Percentiles rank a stretch among this genome's conserved stretches.
phyloP scores from a whole-genome alignment of 1,140 invertebrate genomes.

The Micrasema longulum region DNA sequence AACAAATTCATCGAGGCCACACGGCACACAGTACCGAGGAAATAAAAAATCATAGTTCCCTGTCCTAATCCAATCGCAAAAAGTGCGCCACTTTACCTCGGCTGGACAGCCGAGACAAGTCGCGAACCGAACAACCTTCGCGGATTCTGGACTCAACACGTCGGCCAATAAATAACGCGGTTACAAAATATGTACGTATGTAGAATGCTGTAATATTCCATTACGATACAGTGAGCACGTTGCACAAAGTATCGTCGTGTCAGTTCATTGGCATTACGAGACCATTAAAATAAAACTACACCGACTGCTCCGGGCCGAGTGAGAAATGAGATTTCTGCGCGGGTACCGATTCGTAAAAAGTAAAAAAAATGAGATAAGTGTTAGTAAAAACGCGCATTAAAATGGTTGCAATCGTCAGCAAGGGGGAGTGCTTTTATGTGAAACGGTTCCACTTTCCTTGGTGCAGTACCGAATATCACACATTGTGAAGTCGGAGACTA shows the following conservation, averaged over 20 bases:
- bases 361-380: too few species aligned
- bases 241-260: not conserved
- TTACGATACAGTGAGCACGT: not conserved
- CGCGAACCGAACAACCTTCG: constrained; percentile 5
- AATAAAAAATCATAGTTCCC: constrained; percentile 10
- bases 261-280: not conserved
- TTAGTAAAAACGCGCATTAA: too few species aligned
- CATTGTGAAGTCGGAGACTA: constrained; percentile 1
- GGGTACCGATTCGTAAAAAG: too few species aligned
- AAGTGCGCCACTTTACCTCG: constrained; percentile 15
- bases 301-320: not conserved
- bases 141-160: constrained; percentile 13
- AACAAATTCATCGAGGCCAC: constrained; percentile 11
- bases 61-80: constrained; percentile 17
- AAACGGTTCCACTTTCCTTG: not conserved
- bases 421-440: not conserved
- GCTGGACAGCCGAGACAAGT: not conserved
- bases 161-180: constrained; percentile 17
- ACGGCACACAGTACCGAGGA: not conserved
- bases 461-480: not conserved
- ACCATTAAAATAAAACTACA: not conserved
- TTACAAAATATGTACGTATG: not conserved
- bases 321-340: too few species aligned
- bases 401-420: not conserved
- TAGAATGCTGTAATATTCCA: not conserved